Evolutionary conservation across 2,888 invertebrate genomes (phyloP).

Genomic region (Latrodectus hesperus): DNA sequence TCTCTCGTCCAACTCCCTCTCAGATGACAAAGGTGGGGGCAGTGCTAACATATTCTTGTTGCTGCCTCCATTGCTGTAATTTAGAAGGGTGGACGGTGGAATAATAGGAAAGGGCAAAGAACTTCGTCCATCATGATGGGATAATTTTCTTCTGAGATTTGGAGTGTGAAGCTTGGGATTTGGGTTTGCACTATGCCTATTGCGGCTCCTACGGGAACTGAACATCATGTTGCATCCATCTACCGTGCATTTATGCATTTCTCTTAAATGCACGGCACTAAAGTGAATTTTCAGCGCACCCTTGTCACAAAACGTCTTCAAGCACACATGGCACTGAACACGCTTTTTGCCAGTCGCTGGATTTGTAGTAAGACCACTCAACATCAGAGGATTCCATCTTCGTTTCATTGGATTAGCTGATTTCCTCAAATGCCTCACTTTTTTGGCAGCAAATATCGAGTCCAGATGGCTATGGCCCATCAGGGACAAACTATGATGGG

Average conservation of each 20-base stretch:
- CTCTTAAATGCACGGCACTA: slow-evolving; percentile 97
- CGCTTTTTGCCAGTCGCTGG: slow-evolving; percentile 96
- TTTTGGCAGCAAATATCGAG: slow-evolving; percentile 69
- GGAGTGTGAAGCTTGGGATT: slow-evolving; percentile 98
- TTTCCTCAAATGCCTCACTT: slow-evolving; percentile 75
- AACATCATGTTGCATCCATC: slow-evolving; percentile 99
- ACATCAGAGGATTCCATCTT: slow-evolving; percentile 76
- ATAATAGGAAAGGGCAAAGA: slow-evolving; percentile 87
- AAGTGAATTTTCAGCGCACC: slow-evolving; percentile 99
- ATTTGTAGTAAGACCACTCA: slow-evolving; percentile 92
- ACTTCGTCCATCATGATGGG: slow-evolving; percentile 93
- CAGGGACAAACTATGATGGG: slow-evolving; percentile 29
- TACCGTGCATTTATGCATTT: slow-evolving; percentile 99
- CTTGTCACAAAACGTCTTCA: slow-evolving; percentile 99
- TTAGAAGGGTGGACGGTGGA: slow-evolving; percentile 52
- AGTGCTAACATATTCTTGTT: slow-evolving; percentile 31
- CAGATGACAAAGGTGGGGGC: slow-evolving; percentile 30
- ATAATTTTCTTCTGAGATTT: slow-evolving; percentile 92
- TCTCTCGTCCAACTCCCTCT: slow-evolving; percentile 34
- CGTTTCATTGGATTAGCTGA: slow-evolving; percentile 76
- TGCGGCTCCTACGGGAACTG: slow-evolving; percentile 94
- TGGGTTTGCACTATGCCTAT: slow-evolving; percentile 97
- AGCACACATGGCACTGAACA: slow-evolving; percentile 97
- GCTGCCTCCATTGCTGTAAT: slow-evolving; percentile 36
- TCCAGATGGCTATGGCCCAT: slow-evolving; percentile 56